Evolutionary conservation across 2,113 vertebrate genomes (phyloP).

Genomic region (Macaca nemestrina): DNA sequence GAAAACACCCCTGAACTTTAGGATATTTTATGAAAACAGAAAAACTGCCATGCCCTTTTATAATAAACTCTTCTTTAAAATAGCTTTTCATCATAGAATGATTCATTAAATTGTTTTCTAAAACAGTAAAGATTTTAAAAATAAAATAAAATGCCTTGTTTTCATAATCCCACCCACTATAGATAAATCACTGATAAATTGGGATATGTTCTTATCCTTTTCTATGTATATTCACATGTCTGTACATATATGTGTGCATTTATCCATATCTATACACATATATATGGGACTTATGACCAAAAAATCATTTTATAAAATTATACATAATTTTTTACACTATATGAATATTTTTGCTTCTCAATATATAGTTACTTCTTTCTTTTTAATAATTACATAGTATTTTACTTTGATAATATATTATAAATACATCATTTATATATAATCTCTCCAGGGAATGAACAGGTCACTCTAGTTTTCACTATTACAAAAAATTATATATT

Average conservation of each 20-base stretch:
- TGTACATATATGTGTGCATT: neutral
- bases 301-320: slow-evolving; percentile 19
- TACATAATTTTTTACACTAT: neutral
- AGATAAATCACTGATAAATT: neutral
- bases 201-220: neutral
- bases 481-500: neutral
- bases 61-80: neutral
- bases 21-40: slow-evolving; percentile 8
- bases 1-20: slow-evolving; percentile 12
- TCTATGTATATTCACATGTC: neutral
- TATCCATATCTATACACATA: neutral
- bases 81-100: neutral
- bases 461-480: neutral
- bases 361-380: neutral
- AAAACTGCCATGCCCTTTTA: neutral
- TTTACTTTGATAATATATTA: neutral
- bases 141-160: neutral
- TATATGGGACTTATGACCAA: neutral
- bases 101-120: neutral
- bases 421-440: neutral
- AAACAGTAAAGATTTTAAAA: neutral
- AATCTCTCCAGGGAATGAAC: neutral
- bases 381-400: neutral
- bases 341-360: neutral
- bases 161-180: neutral